Conservation (phyloP, 1,140 invertebrate species). For the Xylocopa sonorina region DNA sequence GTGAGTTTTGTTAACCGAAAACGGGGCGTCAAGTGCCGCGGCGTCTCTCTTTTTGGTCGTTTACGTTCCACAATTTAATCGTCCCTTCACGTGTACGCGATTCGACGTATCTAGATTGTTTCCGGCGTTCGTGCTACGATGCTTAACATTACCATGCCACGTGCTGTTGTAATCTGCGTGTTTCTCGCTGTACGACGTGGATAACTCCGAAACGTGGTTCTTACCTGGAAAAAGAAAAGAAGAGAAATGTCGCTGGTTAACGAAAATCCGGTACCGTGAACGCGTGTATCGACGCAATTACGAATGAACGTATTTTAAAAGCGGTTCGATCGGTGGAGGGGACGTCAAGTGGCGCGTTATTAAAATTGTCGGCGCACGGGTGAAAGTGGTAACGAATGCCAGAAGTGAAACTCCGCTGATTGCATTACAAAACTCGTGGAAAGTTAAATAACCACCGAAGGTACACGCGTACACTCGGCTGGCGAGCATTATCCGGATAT, state of each 20-base stretch:
- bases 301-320: neutral
- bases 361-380: neutral
- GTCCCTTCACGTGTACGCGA: neutral
- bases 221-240: slow-evolving; percentile 29
- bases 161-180: slow-evolving; percentile 11
- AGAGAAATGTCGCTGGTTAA: neutral
- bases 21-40: neutral
- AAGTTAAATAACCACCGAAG: slow-evolving; percentile 3
- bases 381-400: slow-evolving; percentile 2
- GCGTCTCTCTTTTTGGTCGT: neutral
- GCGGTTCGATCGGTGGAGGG: no score
- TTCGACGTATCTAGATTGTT: slow-evolving; percentile 23
- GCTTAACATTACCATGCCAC: slow-evolving; percentile 31
- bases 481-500: slow-evolving; percentile 3
- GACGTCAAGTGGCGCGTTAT: no score
- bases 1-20: slow-evolving; percentile 35
- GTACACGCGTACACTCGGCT: neutral
- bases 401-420: neutral
- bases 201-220: neutral
- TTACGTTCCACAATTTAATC: slow-evolving; percentile 22
- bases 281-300: no score
- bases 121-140: slow-evolving; percentile 21
- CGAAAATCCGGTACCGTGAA: neutral
- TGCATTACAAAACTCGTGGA: neutral
- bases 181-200: neutral